A percentile compares a stretch with the other conserved stretches of the same genome.
phyloP scores from a whole-genome alignment of 2,797 vertebrate species.

The Pangasius mekongensis region DNA sequence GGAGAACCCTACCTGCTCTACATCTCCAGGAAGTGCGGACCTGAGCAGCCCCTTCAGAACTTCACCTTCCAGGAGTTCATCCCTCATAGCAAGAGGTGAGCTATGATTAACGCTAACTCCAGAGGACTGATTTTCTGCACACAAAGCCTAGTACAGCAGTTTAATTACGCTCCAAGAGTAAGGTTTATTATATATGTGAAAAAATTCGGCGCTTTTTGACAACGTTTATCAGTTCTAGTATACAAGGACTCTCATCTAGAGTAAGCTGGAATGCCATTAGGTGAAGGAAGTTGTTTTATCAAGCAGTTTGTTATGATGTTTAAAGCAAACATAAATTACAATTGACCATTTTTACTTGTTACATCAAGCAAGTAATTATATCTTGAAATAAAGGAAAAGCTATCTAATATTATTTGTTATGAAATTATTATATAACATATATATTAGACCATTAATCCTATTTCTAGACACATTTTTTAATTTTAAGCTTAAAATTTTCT shows the following conservation, averaged over 20 bases:
- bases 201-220: neutral
- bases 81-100: conserved; percentile 68
- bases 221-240: neutral
- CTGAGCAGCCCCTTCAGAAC: conserved; percentile 63
- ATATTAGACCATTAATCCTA: neutral
- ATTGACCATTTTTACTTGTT: neutral
- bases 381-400: neutral
- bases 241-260: neutral
- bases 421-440: neutral
- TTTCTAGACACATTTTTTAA: neutral
- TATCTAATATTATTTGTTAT: neutral
- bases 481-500: neutral
- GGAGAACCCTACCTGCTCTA: conserved; percentile 86
- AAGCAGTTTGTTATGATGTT: neutral
- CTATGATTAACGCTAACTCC: neutral
- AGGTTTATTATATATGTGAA: neutral
- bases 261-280: neutral
- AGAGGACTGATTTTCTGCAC: neutral
- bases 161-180: neutral
- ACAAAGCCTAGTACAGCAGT: neutral
- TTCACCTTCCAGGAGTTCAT: conserved; percentile 83
- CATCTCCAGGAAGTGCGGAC: conserved; percentile 69
- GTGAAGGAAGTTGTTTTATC: neutral
- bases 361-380: neutral
- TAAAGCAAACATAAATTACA: neutral